Percentiles rank a stretch among this genome's conserved stretches.
Conservation (phyloP, 2,797 vertebrate species). For the Ispidina lecontei region DNA sequence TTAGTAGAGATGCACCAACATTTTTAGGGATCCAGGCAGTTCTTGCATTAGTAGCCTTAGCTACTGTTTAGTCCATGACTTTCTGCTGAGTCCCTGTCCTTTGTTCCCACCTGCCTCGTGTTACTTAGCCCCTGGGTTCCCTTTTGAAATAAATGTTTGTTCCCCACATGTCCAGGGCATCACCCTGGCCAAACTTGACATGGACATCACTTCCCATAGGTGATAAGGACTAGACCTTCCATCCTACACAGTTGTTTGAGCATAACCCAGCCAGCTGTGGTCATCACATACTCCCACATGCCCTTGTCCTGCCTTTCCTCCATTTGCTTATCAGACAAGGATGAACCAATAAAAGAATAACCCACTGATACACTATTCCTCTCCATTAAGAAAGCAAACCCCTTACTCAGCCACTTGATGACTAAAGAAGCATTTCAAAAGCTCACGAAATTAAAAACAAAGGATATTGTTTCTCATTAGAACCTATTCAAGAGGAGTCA, state of each 20-base stretch:
- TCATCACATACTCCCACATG: not conserved
- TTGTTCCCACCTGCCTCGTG: not conserved
- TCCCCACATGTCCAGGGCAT: not conserved
- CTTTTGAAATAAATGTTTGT: not conserved
- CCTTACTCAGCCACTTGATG: not conserved
- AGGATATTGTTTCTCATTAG: not conserved
- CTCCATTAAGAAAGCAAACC: not conserved
- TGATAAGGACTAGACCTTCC: not conserved
- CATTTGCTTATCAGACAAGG: not conserved
- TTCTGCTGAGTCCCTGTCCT: not conserved
- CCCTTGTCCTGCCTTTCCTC: not conserved
- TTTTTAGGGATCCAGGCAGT: not conserved
- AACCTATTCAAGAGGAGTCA: not conserved
- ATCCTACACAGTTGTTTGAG: not conserved
- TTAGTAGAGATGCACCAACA: not conserved
- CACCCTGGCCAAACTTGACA: not conserved
- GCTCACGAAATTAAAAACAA: not conserved
- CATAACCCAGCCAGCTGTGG: not conserved
- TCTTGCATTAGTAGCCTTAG: not conserved
- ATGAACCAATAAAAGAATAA: not conserved
- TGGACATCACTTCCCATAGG: not conserved
- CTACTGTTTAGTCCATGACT: not conserved
- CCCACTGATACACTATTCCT: not conserved
- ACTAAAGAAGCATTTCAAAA: conserved; percentile 12
- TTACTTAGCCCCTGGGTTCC: not conserved